A percentile compares a stretch with the other conserved stretches of the same genome.
phyloP scores from a whole-genome alignment of 2,797 vertebrate species.

The Pseudochromis fuscus region DNA sequence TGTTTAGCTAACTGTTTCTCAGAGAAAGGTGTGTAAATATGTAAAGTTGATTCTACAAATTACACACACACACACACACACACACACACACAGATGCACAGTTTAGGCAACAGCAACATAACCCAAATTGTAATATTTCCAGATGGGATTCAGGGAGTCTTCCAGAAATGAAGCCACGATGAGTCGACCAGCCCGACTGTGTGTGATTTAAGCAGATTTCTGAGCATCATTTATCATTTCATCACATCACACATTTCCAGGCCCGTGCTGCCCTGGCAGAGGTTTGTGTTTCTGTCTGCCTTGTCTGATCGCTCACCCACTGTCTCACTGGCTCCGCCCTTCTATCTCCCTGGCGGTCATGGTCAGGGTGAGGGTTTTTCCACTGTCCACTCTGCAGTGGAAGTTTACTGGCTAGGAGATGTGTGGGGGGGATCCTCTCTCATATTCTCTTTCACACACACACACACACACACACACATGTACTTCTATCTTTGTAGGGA shows the following conservation, averaged over 20 bases:
- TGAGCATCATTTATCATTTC: neutral
- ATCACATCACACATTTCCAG: slow-evolving; percentile 20
- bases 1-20: no score
- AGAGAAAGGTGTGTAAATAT: no score
- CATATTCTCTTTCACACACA: slow-evolving; percentile 30
- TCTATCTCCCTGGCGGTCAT: slow-evolving; percentile 34
- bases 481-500: no score
- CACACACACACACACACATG: no score
- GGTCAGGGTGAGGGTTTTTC: slow-evolving; percentile 77
- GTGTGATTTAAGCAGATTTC: slow-evolving; percentile 1
- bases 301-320: neutral
- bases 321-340: slow-evolving; percentile 39
- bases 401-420: slow-evolving; percentile 73
- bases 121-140: neutral
- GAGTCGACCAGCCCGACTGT: neutral
- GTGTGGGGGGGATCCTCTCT: slow-evolving; percentile 47
- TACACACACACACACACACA: no score
- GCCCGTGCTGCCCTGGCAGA: neutral
- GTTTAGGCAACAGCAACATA: neutral
- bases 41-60: no score
- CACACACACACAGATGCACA: no score
- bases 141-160: neutral
- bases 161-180: neutral
- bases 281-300: slow-evolving; percentile 11
- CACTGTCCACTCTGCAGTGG: slow-evolving; percentile 76